A percentile compares a stretch with the other conserved stretches of the same genome.
These are phyloP conservation scores for Labia minor DNA, from an alignment of 2,888 invertebrate species.

Conservation along the genomic window DNA sequence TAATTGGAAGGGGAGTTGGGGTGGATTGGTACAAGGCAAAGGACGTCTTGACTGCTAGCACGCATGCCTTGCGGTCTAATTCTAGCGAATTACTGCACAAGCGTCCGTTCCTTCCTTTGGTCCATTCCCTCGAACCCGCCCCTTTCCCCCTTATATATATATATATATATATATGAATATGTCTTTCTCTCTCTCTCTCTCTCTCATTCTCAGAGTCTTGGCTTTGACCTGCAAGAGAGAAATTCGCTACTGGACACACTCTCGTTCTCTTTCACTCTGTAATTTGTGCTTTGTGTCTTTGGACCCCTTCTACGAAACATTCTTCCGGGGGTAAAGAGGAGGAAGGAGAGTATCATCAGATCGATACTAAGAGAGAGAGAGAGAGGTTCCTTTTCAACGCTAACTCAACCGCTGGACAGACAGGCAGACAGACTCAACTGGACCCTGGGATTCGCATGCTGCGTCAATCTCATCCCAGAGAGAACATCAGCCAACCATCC, in stretches of 20 bases:
- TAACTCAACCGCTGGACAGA: background rate
- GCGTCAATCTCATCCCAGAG: background rate
- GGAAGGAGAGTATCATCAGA: background rate
- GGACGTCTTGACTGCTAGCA: slow-evolving; percentile 7
- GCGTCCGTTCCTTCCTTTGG: slow-evolving; percentile 7
- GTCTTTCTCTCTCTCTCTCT: slow-evolving; percentile 5
- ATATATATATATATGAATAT: background rate
- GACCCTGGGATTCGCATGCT: background rate
- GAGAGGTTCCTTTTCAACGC: slow-evolving; percentile 4
- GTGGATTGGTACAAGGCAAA: background rate
- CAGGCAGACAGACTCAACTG: background rate
- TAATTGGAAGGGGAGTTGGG: background rate
- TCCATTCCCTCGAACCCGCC: background rate
- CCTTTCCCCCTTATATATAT: background rate
- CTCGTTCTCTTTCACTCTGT: background rate
- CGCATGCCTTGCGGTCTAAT: slow-evolving; percentile 13
- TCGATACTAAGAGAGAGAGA: slow-evolving; percentile 13
- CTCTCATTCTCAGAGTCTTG: background rate
- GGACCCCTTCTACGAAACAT: slow-evolving; percentile 7
- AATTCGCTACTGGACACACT: slow-evolving; percentile 1
- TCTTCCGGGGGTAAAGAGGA: background rate
- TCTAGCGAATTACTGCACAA: background rate
- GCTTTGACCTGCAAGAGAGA: slow-evolving; percentile 2
- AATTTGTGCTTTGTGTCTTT: slow-evolving; percentile 13
- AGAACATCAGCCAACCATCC: no score